Evolutionary conservation across 2,888 invertebrate species (phyloP).

Genomic region (Tenthredo distinguenda): DNA sequence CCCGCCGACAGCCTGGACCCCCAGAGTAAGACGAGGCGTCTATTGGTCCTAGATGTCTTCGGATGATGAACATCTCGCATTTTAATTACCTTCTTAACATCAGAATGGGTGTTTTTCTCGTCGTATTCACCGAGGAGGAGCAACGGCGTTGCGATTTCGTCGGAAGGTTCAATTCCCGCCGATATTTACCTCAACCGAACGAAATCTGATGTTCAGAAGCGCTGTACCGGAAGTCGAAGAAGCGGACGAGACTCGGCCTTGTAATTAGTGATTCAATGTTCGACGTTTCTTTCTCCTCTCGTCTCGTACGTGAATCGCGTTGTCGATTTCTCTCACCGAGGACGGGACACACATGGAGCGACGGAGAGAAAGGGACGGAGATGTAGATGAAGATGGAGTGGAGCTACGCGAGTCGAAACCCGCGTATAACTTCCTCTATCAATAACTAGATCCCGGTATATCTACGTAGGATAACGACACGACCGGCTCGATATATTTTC

Average conservation of each 20-base stretch:
- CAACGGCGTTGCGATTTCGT: not conserved
- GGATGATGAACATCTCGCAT: not conserved
- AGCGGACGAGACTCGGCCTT: constrained; percentile 27
- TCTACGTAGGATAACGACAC: constrained; percentile 29
- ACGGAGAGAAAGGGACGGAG: not conserved
- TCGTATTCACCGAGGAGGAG: not conserved
- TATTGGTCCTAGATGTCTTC: not conserved
- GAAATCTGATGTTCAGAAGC: not conserved
- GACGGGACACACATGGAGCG: constrained; percentile 28
- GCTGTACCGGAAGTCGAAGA: constrained; percentile 26
- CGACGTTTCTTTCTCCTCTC: constrained; percentile 24
- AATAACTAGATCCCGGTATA: constrained; percentile 31
- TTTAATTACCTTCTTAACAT: not conserved
- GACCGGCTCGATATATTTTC: constrained; percentile 9
- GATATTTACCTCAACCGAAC: not conserved
- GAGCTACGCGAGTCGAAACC: not conserved
- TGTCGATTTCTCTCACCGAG: not conserved
- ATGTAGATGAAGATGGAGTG: not conserved
- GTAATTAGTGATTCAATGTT: constrained; percentile 49
- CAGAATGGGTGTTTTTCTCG: not conserved
- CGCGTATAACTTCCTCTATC: constrained; percentile 36
- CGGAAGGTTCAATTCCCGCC: not conserved
- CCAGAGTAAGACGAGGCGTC: not conserved
- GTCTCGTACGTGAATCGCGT: constrained; percentile 33
- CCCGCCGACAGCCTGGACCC: constrained; percentile 24